A percentile compares a stretch with the other conserved stretches of the same genome.
Evolutionary conservation across 1,140 invertebrate species (phyloP).

Genomic region (Eumaeus atala): DNA sequence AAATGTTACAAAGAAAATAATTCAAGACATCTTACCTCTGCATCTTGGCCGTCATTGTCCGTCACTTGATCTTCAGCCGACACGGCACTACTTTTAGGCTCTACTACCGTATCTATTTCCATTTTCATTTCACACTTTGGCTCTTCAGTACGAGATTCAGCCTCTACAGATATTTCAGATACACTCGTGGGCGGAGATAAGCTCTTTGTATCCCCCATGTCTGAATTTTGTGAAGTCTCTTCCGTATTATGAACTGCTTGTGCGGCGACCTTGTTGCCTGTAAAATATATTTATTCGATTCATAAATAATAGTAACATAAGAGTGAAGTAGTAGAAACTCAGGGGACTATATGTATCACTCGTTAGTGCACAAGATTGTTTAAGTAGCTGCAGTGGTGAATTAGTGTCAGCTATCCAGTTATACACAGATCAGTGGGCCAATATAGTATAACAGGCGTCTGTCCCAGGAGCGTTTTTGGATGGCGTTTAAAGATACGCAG

Average conservation of each 20-base stretch:
- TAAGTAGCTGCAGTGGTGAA: too few species aligned
- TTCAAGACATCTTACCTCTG: neutral
- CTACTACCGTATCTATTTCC: conserved; percentile 31
- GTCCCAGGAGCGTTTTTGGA: too few species aligned
- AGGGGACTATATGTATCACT: too few species aligned
- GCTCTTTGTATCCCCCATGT: conserved; percentile 53
- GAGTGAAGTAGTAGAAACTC: too few species aligned
- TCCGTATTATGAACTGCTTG: conserved; percentile 49
- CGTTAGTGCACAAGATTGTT: too few species aligned
- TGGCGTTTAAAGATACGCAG: too few species aligned
- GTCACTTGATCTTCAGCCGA: conserved; percentile 21
- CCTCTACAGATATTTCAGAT: conserved; percentile 40
- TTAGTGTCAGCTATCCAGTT: too few species aligned
- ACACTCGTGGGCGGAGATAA: conserved; percentile 47
- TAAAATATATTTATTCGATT: conserved; percentile 7
- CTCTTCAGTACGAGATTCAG: conserved; percentile 27
- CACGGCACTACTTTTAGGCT: conserved; percentile 19
- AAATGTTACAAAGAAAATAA: too few species aligned
- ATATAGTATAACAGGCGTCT: too few species aligned
- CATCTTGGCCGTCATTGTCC: conserved; percentile 23
- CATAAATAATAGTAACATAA: too few species aligned
- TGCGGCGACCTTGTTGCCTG: conserved; percentile 31
- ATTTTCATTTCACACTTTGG: conserved; percentile 27
- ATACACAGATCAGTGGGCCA: too few species aligned
- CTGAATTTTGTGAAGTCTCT: conserved; percentile 60